These are phyloP conservation scores for Tribolium madens DNA, from an alignment of 1,140 invertebrate genomes.

Conservation along the genomic window DNA sequence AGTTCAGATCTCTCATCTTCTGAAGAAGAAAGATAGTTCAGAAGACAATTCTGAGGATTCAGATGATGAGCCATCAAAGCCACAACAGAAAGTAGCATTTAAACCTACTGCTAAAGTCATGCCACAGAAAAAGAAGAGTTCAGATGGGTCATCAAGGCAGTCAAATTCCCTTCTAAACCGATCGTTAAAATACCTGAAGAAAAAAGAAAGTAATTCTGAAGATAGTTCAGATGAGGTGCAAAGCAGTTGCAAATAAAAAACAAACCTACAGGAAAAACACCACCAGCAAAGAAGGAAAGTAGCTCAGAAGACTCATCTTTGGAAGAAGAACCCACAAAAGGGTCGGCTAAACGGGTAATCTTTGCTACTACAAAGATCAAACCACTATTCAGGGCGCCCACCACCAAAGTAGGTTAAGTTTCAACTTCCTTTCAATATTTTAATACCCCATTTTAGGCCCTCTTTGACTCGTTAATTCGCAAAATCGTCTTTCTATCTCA, in stretches of 20 bases:
- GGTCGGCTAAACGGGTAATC: constrained; percentile 28
- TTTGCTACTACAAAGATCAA: too few species aligned
- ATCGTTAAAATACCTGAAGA: constrained; percentile 55
- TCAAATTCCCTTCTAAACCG: constrained; percentile 20
- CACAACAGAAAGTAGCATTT: constrained; percentile 60
- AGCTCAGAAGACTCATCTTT: constrained; percentile 55
- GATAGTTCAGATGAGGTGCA: constrained; percentile 57
- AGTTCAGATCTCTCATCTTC: constrained; percentile 64
- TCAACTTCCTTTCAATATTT: too few species aligned
- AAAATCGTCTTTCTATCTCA: too few species aligned
- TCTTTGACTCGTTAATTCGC: too few species aligned
- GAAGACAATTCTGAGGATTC: constrained; percentile 64
- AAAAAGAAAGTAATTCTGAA: constrained; percentile 57
- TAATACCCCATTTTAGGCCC: too few species aligned
- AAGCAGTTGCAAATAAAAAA: constrained; percentile 42
- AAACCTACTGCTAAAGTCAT: constrained; percentile 47
- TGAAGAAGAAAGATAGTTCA: constrained; percentile 52
- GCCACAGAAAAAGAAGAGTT: constrained; percentile 62
- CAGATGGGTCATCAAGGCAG: constrained; percentile 58
- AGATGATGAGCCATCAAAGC: constrained; percentile 61
- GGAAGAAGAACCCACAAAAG: constrained; percentile 49
- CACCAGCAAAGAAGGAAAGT: constrained; percentile 13
- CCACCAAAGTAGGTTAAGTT: too few species aligned
- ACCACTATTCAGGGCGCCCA: too few species aligned
- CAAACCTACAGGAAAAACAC: too few species aligned